Base-by-base conservation (phyloP, 2,113 vertebrate genomes). In the Delphinapterus leucas region DNA sequence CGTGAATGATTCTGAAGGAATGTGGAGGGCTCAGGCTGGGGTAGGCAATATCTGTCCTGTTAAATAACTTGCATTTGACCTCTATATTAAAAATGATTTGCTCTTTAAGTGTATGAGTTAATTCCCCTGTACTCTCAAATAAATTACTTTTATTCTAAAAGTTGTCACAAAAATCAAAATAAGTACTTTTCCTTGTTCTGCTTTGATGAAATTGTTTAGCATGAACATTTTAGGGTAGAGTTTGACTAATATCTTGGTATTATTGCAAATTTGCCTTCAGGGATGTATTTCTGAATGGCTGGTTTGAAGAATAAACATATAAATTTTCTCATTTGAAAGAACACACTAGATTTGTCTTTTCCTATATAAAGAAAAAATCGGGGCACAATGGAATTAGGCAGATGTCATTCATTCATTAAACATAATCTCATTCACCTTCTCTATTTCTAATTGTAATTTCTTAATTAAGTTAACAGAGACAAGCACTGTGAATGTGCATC, bases 401-500 rank as follows among this genome's bases (percentile, higher is more conserved):
- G 38, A 94, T 94, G 73, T 68, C 79, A 84, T 8, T 87, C 53
- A 92, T 80, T 94, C 63, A 61, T 90, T 31, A 82, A 97, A 90
- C 4, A 84, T 1, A 21, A 15, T 76, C 44, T 88, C 41, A 87
- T 60, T 1, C 3, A 79, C 6, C 55, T 88, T 33, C 67, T 83
- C 17, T 36, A 60, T 81, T 84, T 84, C 61, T 97, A 90, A 97
- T 91, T 89, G 60, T 55, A 91, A 97, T 98, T 97, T 96, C 97
- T 97, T 97, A 97, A 96, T 98, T 97, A 97, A 95, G 47, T 94
- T 97, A 97, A 97, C 89, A 97, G 67, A 88, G 86, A 97, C 83
- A 84, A 98, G 28, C 55, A 81, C 74, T 93, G 89, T 71, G 71
- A 93, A 98, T 97, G 73, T 91, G 33, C 18, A 90, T 83, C 65